Evolutionary conservation across 1,140 invertebrate species (phyloP).

Genomic region (Charaxes varanes): DNA sequence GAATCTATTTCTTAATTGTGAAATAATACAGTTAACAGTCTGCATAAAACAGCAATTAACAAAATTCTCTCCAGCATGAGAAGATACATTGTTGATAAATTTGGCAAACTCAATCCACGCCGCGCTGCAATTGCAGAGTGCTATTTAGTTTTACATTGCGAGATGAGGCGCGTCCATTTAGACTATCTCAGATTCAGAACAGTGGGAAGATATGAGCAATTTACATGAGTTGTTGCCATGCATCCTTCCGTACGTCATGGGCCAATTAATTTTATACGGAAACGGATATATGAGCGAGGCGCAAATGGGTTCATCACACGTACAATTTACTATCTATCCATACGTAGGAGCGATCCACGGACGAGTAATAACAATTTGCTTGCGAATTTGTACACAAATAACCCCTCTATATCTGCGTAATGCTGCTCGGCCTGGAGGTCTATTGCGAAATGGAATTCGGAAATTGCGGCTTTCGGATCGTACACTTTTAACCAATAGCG

Average conservation of each 20-base stretch:
- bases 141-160: conserved; percentile 22
- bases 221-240: conserved; percentile 62
- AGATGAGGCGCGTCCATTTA: conserved; percentile 27
- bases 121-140: conserved; percentile 11
- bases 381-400: conserved; percentile 4
- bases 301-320: conserved; percentile 54
- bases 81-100: conserved; percentile 13
- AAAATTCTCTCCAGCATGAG: conserved; percentile 5
- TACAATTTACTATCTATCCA: conserved; percentile 36
- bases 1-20: too few species aligned
- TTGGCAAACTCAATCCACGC: conserved; percentile 1
- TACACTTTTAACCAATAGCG: too few species aligned
- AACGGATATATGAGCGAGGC: conserved; percentile 59
- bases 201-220: conserved; percentile 44
- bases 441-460: too few species aligned
- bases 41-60: conserved; percentile 7
- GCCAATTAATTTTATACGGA: conserved; percentile 69
- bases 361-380: conserved; percentile 8
- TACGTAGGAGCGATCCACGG: conserved; percentile 6
- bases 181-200: conserved; percentile 28
- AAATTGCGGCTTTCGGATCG: too few species aligned
- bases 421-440: too few species aligned
- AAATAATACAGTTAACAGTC: too few species aligned
- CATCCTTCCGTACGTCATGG: conserved; percentile 64
- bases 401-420: too few species aligned